These are phyloP conservation scores for Molanna angustata DNA, from an alignment of 2,888 invertebrate species.

Conservation along the genomic window DNA sequence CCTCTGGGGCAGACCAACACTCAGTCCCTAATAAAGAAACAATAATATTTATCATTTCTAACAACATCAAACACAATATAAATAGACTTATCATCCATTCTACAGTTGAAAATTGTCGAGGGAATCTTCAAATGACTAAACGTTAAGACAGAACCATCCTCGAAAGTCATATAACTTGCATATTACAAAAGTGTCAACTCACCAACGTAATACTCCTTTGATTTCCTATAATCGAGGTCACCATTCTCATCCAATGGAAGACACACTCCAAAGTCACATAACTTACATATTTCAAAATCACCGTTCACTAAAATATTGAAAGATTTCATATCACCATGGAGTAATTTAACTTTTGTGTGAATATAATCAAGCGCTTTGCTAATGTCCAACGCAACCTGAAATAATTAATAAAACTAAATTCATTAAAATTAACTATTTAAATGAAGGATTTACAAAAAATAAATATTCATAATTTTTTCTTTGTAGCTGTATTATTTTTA, in stretches of 20 bases:
- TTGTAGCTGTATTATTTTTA: no score
- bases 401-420: no score
- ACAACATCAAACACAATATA: neutral
- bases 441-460: no score
- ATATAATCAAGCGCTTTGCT: slow-evolving; percentile 73
- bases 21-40: slow-evolving; percentile 63
- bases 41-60: no score
- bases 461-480: no score
- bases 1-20: slow-evolving; percentile 79
- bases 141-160: no score
- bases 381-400: slow-evolving; percentile 62
- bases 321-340: slow-evolving; percentile 85
- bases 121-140: no score
- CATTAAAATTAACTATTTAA: no score
- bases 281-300: slow-evolving; percentile 70
- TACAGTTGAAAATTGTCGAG: no score
- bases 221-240: slow-evolving; percentile 53
- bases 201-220: slow-evolving; percentile 56
- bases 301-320: slow-evolving; percentile 77
- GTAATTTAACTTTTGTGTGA: slow-evolving; percentile 65
- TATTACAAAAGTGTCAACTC: slow-evolving; percentile 22
- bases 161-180: neutral
- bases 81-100: no score
- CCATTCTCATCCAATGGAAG: slow-evolving; percentile 66
- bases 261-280: slow-evolving; percentile 85